phyloP scores from a whole-genome alignment of 2,888 invertebrate genomes.

The Hirtodrosophila histrioides region DNA sequence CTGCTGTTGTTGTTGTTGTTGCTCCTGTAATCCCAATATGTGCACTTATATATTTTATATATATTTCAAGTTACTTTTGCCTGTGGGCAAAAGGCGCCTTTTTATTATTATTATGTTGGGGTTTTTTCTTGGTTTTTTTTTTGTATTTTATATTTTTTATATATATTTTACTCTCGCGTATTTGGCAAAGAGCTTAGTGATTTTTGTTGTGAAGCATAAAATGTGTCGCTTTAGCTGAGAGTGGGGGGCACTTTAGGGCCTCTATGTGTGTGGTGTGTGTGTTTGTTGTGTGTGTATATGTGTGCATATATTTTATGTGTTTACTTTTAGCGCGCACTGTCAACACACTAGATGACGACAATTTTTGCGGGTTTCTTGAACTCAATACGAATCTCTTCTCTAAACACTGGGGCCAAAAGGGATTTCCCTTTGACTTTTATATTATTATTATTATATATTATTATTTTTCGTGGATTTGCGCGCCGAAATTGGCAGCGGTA shows the following conservation, averaged over 20 bases:
- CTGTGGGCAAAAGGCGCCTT: slow-evolving; percentile 39
- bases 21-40: slow-evolving; percentile 51
- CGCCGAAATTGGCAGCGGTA: slow-evolving; percentile 27
- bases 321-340: slow-evolving; percentile 68
- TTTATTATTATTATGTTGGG: slow-evolving; percentile 24
- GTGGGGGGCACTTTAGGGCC: slow-evolving; percentile 66
- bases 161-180: slow-evolving; percentile 46
- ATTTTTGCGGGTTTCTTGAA: slow-evolving; percentile 51
- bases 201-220: slow-evolving; percentile 23
- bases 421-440: not conserved
- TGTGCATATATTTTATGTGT: slow-evolving; percentile 33
- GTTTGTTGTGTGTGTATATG: slow-evolving; percentile 22
- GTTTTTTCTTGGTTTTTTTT: slow-evolving; percentile 30
- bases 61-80: slow-evolving; percentile 31
- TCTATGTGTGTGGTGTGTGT: slow-evolving; percentile 34
- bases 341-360: slow-evolving; percentile 35
- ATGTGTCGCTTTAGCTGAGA: slow-evolving; percentile 41
- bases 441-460: slow-evolving; percentile 2
- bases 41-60: slow-evolving; percentile 48
- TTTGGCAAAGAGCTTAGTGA: slow-evolving; percentile 64
- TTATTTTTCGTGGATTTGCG: slow-evolving; percentile 16
- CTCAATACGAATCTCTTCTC: slow-evolving; percentile 22
- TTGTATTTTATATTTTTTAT: slow-evolving; percentile 25
- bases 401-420: slow-evolving; percentile 11
- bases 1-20: slow-evolving; percentile 15